These are phyloP conservation scores for Bubo scandiacus DNA, from an alignment of 2,113 vertebrate genomes.

Conservation along the genomic window DNA sequence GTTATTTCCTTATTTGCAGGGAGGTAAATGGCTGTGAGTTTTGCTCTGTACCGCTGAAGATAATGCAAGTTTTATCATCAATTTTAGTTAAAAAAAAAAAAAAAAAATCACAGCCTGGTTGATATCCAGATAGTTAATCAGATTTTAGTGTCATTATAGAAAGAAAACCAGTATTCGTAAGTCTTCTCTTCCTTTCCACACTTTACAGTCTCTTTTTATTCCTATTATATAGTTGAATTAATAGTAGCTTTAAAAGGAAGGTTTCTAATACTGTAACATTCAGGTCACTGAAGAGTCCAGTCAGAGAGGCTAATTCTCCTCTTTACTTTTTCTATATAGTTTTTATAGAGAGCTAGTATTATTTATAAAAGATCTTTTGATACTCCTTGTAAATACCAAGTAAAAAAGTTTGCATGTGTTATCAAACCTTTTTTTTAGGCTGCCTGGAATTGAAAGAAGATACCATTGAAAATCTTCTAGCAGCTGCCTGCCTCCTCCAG, in stretches of 20 bases:
- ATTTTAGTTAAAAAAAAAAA: not conserved
- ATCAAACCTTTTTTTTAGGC: conserved; percentile 42
- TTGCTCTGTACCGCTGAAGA: not conserved
- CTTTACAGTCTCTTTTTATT: not conserved
- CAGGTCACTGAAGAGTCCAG: not conserved
- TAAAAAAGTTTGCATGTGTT: not conserved
- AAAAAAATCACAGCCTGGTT: not conserved
- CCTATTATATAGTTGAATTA: not conserved
- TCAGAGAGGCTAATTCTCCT: not conserved
- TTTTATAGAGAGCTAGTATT: not conserved
- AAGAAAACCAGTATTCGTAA: not conserved
- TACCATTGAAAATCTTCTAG: conserved; percentile 82
- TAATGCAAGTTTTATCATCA: not conserved
- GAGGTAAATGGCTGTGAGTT: not conserved
- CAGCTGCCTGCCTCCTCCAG: conserved; percentile 81
- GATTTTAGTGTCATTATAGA: not conserved
- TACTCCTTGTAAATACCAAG: not conserved
- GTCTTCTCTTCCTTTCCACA: not conserved
- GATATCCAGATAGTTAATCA: not conserved
- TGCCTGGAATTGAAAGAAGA: conserved; percentile 82
- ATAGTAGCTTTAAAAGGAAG: not conserved
- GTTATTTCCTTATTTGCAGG: not conserved
- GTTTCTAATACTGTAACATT: not conserved
- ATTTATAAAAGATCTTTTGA: not conserved
- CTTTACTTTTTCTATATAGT: not conserved